Evolutionary conservation across 2,888 invertebrate genomes (phyloP).

Genomic region (Phanerotoma sp.): DNA sequence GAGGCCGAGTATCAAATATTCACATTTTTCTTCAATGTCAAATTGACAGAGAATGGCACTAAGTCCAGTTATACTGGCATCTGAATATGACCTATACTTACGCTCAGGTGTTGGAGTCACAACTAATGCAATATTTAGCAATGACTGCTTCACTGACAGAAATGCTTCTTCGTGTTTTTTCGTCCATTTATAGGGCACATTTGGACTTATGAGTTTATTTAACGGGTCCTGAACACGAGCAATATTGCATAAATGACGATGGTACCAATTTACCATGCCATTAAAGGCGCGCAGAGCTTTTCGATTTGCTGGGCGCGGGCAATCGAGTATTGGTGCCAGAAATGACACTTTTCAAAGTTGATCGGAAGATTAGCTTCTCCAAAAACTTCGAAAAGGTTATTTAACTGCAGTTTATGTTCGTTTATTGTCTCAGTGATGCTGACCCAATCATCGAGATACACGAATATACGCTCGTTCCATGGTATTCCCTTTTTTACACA

Average conservation of each 20-base stretch:
- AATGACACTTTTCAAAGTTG: constrained; percentile 12
- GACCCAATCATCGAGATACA: constrained; percentile 14
- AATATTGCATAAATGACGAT: too few species aligned
- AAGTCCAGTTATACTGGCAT: constrained; percentile 28
- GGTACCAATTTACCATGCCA: too few species aligned
- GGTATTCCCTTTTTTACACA: too few species aligned
- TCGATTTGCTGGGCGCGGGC: too few species aligned
- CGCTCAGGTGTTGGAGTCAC: constrained; percentile 16
- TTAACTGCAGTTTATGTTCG: neutral
- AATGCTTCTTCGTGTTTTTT: too few species aligned
- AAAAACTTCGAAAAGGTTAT: constrained; percentile 2
- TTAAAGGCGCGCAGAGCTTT: too few species aligned
- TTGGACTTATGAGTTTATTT: too few species aligned
- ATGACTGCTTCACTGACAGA: too few species aligned
- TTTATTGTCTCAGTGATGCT: too few species aligned
- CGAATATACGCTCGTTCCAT: too few species aligned
- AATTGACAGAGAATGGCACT: constrained; percentile 23
- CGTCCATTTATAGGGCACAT: too few species aligned
- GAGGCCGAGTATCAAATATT: constrained; percentile 28
- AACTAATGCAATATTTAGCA: neutral
- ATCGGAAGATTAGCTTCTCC: constrained; percentile 4
- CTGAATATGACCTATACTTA: constrained; percentile 28
- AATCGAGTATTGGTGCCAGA: constrained; percentile 1
- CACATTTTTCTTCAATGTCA: neutral
- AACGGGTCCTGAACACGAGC: too few species aligned